phyloP scores from a whole-genome alignment of 1,140 invertebrate genomes.

The Zaprionus tsacasi region DNA sequence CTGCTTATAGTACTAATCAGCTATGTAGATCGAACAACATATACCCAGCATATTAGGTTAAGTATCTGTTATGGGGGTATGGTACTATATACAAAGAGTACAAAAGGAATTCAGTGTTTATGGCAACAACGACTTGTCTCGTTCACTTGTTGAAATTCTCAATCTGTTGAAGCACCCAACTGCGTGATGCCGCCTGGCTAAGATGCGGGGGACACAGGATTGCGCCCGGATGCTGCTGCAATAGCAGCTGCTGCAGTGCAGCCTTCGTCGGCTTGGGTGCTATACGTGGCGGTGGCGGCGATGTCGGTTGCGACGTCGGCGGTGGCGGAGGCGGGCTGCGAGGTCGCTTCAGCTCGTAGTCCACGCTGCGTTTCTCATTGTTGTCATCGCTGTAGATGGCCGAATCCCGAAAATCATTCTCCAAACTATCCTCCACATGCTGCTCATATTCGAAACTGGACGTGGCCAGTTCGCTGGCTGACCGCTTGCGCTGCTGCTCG shows the following conservation, averaged over 20 bases:
- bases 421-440: conserved; percentile 78
- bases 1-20: conserved; percentile 22
- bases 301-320: neutral
- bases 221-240: conserved; percentile 26
- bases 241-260: conserved; percentile 34
- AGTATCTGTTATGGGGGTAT: conserved; percentile 2
- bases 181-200: conserved; percentile 70
- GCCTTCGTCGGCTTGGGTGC: conserved; percentile 62
- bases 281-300: conserved; percentile 48
- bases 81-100: conserved; percentile 25
- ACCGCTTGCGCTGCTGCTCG: conserved; percentile 64
- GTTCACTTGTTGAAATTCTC: conserved; percentile 81
- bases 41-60: neutral
- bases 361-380: conserved; percentile 85
- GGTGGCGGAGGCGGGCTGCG: conserved; percentile 69
- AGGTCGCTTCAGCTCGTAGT: conserved; percentile 59
- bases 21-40: conserved; percentile 13
- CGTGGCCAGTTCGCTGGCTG: conserved; percentile 22
- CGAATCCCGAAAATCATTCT: conserved; percentile 90
- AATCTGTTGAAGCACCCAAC: conserved; percentile 82
- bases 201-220: conserved; percentile 56
- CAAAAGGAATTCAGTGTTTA: conserved; percentile 57
- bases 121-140: conserved; percentile 42
- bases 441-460: conserved; percentile 77
- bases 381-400: conserved; percentile 92